Conservation (phyloP, 2,113 vertebrate species). For the Microcebus tavaratra region DNA sequence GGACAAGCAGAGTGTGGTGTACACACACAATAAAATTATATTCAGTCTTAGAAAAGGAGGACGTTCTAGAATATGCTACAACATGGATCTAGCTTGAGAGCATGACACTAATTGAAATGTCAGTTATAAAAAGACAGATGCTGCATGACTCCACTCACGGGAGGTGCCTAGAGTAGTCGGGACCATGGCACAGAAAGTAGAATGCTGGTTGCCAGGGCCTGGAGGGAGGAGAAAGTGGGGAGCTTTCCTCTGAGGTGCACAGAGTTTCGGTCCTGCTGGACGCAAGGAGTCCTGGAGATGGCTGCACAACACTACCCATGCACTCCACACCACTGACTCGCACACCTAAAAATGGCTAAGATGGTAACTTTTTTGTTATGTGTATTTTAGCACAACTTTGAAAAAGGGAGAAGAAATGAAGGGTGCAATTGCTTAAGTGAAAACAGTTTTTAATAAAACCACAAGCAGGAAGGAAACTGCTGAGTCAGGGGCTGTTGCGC, state of each 20-base stretch:
- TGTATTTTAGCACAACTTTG: too few species aligned
- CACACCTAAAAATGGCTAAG: not conserved
- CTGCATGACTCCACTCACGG: rapidly evolving
- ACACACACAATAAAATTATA: too few species aligned
- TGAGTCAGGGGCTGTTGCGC: not conserved
- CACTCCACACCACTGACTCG: not conserved
- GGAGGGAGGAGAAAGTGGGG: not conserved
- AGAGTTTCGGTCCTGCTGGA: not conserved
- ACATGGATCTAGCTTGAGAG: not conserved
- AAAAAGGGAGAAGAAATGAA: not conserved
- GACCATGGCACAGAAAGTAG: too few species aligned
- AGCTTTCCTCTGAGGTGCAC: too few species aligned
- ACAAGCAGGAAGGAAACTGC: not conserved
- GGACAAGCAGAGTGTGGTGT: not conserved
- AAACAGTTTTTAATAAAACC: not conserved
- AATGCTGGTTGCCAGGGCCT: too few species aligned
- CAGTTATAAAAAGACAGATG: not conserved
- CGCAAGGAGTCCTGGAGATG: not conserved
- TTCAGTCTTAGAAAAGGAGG: not conserved
- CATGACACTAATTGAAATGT: not conserved
- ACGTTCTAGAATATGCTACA: not conserved
- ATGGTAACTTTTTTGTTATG: not conserved
- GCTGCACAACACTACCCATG: not conserved
- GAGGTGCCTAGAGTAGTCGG: not conserved
- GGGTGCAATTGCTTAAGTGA: not conserved